A percentile compares a stretch with the other conserved stretches of the same genome.
Conservation (phyloP, 2,888 invertebrate species). For the Melieria crassipennis region DNA sequence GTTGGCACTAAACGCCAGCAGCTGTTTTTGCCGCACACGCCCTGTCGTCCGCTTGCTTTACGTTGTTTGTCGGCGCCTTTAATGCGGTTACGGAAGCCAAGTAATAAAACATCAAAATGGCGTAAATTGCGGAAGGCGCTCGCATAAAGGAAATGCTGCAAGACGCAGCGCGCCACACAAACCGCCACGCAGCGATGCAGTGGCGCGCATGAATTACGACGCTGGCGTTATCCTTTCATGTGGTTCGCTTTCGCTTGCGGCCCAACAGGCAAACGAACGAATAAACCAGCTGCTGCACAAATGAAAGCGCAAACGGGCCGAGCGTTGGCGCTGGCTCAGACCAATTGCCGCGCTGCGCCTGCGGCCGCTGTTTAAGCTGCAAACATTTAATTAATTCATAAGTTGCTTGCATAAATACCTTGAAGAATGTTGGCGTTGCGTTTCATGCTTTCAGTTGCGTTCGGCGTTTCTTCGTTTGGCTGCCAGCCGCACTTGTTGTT, state of each 20-base stretch:
- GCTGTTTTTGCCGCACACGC: slow-evolving; percentile 8
- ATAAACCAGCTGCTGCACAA: too few relatives aligned
- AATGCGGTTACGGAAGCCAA: slow-evolving; percentile 48
- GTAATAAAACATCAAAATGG: slow-evolving; percentile 59
- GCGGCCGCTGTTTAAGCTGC: slow-evolving; percentile 49
- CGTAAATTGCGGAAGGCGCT: slow-evolving; percentile 46
- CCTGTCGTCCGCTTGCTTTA: slow-evolving; percentile 12
- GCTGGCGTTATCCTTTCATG: background rate
- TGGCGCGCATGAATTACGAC: background rate
- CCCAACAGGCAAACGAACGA: background rate
- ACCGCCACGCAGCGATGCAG: background rate
- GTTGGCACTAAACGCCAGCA: slow-evolving; percentile 10
- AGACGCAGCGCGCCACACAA: too few relatives aligned
- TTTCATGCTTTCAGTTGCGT: background rate
- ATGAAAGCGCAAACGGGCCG: too few relatives aligned
- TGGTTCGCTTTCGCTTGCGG: background rate
- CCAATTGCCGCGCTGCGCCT: slow-evolving; percentile 14
- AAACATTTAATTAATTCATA: slow-evolving; percentile 58
- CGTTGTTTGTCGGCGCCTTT: slow-evolving; percentile 16
- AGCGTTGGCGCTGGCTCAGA: too few relatives aligned
- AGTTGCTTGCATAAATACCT: slow-evolving; percentile 34
- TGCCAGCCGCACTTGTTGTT: too few relatives aligned
- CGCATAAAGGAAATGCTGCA: slow-evolving; percentile 35
- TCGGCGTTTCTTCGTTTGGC: too few relatives aligned
- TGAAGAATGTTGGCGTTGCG: background rate